phyloP scores from a whole-genome alignment of 2,113 vertebrate genomes.

The mouse (Mus musculus) region DNA sequence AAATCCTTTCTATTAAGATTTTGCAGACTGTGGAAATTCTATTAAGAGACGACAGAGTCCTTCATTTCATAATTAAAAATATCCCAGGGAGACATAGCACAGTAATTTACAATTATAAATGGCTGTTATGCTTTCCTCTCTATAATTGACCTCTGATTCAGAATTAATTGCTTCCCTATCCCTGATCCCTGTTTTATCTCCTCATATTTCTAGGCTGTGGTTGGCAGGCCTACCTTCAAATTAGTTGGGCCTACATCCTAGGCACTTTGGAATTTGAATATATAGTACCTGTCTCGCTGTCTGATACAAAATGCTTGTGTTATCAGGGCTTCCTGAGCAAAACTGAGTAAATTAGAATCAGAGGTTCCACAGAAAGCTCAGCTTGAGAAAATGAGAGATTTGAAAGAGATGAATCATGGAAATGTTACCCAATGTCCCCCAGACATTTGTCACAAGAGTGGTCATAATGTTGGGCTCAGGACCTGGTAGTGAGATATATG shows the following conservation, averaged over 20 bases:
- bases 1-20: conserved; percentile 67
- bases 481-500: not conserved
- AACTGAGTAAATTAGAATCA: not conserved
- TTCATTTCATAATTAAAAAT: conserved; percentile 78
- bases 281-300: not conserved
- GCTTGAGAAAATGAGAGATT: not conserved
- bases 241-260: not conserved
- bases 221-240: not conserved
- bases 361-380: not conserved
- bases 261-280: not conserved
- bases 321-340: conserved; percentile 7
- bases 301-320: not conserved
- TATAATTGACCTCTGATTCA: conserved; percentile 73
- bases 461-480: not conserved
- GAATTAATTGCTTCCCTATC: conserved; percentile 73
- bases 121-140: conserved; percentile 68
- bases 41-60: conserved; percentile 71
- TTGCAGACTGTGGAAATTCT: conserved; percentile 75
- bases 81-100: conserved; percentile 76
- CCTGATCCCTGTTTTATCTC: conserved; percentile 44
- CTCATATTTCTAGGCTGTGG: not conserved
- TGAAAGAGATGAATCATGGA: conserved; percentile 4
- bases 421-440: not conserved
- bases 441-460: not conserved
- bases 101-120: conserved; percentile 80